A percentile compares a stretch with the other conserved stretches of the same genome.
These are phyloP conservation scores for Calidris pugnax DNA, from an alignment of 2,113 vertebrate species.

Conservation along the genomic window DNA sequence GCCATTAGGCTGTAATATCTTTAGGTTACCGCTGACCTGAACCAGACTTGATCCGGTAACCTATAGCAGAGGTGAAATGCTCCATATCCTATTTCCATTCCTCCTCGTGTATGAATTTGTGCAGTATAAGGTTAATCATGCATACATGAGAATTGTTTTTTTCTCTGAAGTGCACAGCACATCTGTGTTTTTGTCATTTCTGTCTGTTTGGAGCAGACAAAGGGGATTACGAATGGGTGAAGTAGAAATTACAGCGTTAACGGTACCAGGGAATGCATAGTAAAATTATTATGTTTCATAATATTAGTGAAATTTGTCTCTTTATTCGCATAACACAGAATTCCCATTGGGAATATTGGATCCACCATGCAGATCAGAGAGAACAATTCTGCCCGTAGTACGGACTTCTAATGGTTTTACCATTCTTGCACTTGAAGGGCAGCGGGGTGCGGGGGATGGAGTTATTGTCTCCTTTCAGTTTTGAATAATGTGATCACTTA, in stretches of 20 bases:
- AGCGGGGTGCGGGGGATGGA: not conserved
- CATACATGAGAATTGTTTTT: not conserved
- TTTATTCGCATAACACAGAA: slow-evolving; percentile 14
- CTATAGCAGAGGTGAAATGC: slow-evolving; percentile 38
- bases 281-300: slow-evolving; percentile 16
- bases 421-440: not conserved
- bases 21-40: slow-evolving; percentile 15
- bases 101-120: not conserved
- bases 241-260: slow-evolving; percentile 21
- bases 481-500: not conserved
- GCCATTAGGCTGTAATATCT: slow-evolving; percentile 13
- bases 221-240: not conserved
- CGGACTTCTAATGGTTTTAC: slow-evolving; percentile 8
- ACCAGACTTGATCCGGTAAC: slow-evolving; percentile 21
- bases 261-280: not conserved
- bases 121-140: slow-evolving; percentile 36
- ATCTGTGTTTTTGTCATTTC: not conserved
- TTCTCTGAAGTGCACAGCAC: not conserved
- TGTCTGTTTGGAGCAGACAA: not conserved
- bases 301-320: slow-evolving; percentile 26
- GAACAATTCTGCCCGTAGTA: not conserved
- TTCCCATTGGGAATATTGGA: slow-evolving; percentile 16
- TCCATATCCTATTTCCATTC: slow-evolving; percentile 40
- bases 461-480: not conserved
- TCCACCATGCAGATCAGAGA: not conserved